Base-by-base conservation (phyloP, 2,797 vertebrate species). In the Coregonus suidteri region DNA sequence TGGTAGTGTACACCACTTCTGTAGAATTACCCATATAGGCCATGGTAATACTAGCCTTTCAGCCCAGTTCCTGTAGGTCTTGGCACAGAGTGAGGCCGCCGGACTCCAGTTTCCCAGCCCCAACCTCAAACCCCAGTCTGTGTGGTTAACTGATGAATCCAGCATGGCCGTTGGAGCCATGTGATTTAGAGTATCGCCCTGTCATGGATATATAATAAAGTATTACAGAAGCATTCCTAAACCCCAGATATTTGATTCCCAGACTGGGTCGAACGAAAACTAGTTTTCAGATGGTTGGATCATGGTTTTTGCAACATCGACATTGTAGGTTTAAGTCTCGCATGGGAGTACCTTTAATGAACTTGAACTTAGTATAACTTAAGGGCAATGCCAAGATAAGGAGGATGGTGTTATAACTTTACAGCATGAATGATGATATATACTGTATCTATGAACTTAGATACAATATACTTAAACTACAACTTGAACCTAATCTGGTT, bases 131-230 rank as follows among this genome's bases (percentile, higher is more conserved):
- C 47, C 62, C 25, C 34, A 65, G n/a, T 51, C 64, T 54, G 71
- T 51, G 62, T 41, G 31, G 64, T 5, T 31, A 78, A 67, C 69
- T 71, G 56, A 79, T 35, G 25, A 31, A 20, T 16, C n/a, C 25
- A 75, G 70, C 18, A 56, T 74, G 77, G 72, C 34, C 15, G 6
- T 35, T n/a, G 25, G 5, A 20, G 51, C 30, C 59, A 62, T 77
- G 37, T 52, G 16, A 67, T 67, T 67, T 67, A 67, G 30, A 15
- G 65, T 67, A 34, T 35, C 3, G 65, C 65, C 15, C 65, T 13
- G 3, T 35, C 65, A 67, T 31, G 65, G 65, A 66, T 66, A 66
- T 66, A 14, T 15, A 31, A 34, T 31, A 15, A 30, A 66, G 11
- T 66, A 66, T 66, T 66, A 41, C 68, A 70, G 15, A 71, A 47